Percentiles rank a stretch among this genome's conserved stretches.
Evolutionary conservation across 2,888 invertebrate species (phyloP).

Genomic region (Dendrolimus pini): DNA sequence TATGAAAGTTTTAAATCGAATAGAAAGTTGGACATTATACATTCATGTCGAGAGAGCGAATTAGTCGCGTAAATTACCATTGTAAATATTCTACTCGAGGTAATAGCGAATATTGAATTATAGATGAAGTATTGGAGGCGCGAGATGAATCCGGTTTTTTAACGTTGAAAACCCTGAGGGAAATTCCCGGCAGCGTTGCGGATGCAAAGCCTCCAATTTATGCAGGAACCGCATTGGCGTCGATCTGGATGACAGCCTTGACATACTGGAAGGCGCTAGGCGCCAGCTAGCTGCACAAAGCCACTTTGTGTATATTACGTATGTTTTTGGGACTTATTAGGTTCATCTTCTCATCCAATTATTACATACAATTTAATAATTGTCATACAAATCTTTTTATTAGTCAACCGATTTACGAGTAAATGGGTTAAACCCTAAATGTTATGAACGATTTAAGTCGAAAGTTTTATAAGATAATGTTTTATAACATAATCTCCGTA

Average conservation of each 20-base stretch:
- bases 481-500: no score
- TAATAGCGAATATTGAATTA: slow-evolving; percentile 60
- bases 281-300: slow-evolving; percentile 38
- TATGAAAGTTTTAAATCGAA: slow-evolving; percentile 29
- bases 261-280: slow-evolving; percentile 32
- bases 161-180: slow-evolving; percentile 59
- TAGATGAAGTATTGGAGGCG: slow-evolving; percentile 52
- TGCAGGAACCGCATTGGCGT: slow-evolving; percentile 55
- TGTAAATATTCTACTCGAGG: slow-evolving; percentile 43
- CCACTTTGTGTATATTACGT: slow-evolving; percentile 26
- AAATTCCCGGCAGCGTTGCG: slow-evolving; percentile 56
- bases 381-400: no score
- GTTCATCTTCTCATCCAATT: no score
- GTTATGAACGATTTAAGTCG: no score
- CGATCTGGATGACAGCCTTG: slow-evolving; percentile 58
- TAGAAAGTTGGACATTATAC: slow-evolving; percentile 27
- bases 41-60: slow-evolving; percentile 35
- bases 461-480: no score
- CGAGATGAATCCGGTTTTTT: slow-evolving; percentile 50
- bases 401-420: no score
- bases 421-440: no score
- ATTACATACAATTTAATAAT: no score
- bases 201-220: slow-evolving; percentile 66
- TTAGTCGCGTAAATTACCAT: slow-evolving; percentile 49
- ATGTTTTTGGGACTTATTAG: no score